Percentiles rank a stretch among this genome's conserved stretches.
Evolutionary conservation across 1,140 invertebrate species (phyloP).

Genomic region (Neocloeon triangulifer): DNA sequence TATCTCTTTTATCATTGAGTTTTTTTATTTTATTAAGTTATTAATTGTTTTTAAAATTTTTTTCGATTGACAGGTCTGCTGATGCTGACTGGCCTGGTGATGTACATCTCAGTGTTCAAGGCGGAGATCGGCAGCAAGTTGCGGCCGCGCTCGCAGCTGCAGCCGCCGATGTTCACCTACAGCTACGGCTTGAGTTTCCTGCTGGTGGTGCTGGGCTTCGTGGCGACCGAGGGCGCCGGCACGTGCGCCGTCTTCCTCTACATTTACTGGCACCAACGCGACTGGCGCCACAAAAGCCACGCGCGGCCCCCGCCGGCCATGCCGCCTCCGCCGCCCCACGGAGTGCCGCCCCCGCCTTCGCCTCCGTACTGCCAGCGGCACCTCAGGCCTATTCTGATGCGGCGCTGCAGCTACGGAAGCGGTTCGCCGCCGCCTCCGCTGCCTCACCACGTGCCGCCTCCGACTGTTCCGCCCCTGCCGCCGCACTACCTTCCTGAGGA

Average conservation of each 20-base stretch:
- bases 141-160: conserved; percentile 45
- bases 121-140: conserved; percentile 70
- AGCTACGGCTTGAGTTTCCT: conserved; percentile 66
- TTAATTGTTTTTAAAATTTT: too few relatives aligned
- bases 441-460: too few relatives aligned
- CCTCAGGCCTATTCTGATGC: neutral
- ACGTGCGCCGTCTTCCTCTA: conserved; percentile 70
- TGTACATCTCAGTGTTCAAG: conserved; percentile 83
- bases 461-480: too few relatives aligned
- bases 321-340: neutral
- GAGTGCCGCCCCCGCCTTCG: neutral
- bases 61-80: conserved; percentile 62
- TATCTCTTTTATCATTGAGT: too few relatives aligned
- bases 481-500: too few relatives aligned
- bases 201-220: conserved; percentile 60
- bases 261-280: conserved; percentile 44
- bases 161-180: conserved; percentile 60
- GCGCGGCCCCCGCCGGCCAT: neutral
- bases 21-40: too few relatives aligned
- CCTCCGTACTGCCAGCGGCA: conserved; percentile 1
- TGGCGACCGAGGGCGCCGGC: conserved; percentile 60
- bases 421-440: too few relatives aligned
- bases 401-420: too few relatives aligned
- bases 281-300: conserved; percentile 15
- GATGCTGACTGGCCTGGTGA: conserved; percentile 70